Conservation (phyloP, 2,797 vertebrate species). For the Tarsius wallacei region DNA sequence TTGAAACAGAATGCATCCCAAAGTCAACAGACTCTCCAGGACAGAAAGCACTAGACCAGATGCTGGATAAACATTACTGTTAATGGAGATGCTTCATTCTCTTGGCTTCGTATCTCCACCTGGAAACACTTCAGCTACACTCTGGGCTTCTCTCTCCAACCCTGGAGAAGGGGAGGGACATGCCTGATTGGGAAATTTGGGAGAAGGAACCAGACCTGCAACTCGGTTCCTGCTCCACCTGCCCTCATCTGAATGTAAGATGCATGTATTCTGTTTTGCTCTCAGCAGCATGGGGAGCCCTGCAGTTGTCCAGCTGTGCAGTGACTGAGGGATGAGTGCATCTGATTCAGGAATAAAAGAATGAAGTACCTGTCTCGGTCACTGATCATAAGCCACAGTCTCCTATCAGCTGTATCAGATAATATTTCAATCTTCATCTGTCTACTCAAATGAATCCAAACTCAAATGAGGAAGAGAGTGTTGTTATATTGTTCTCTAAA, state of each 20-base stretch:
- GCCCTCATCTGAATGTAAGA: not conserved
- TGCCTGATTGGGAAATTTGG: not conserved
- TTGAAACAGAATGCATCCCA: not conserved
- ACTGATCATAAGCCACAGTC: not conserved
- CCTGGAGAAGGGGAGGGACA: not conserved
- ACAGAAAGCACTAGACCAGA: not conserved
- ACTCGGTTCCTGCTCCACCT: not conserved
- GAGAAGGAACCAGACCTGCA: not conserved
- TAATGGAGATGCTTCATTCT: not conserved
- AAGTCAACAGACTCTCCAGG: not conserved
- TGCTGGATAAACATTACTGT: not conserved
- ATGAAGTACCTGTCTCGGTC: not conserved
- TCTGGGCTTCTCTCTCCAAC: not conserved
- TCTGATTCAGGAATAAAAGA: not conserved
- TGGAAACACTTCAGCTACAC: not conserved
- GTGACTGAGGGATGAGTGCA: not conserved
- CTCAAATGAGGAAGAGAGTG: not conserved
- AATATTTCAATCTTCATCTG: not conserved
- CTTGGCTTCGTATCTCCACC: not conserved
- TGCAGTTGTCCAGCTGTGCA: not conserved
- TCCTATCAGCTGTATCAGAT: not conserved
- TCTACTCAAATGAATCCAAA: conserved; percentile 22
- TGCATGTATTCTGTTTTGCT: no score
- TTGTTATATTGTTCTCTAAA: not conserved
- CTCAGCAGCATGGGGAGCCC: not conserved